Percentiles rank a stretch among this genome's conserved stretches.
Conservation (phyloP, 2,797 vertebrate species). For the Brotogeris chrysoptera region DNA sequence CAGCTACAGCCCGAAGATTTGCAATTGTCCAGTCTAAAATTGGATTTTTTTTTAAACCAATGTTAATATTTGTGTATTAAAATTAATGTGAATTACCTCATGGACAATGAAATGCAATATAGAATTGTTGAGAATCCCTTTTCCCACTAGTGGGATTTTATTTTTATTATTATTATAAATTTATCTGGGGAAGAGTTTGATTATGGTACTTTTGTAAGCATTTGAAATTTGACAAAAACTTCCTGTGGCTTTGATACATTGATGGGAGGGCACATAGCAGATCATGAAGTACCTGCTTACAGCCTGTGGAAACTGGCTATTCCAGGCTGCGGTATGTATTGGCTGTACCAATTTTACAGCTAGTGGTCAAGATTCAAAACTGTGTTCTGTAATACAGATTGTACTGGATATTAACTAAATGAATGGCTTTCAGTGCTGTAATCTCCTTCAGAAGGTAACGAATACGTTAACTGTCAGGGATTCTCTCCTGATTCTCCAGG, state of each 20-base stretch:
- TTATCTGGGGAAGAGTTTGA: not conserved
- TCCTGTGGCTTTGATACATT: not conserved
- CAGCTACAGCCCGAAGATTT: not conserved
- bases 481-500: not conserved
- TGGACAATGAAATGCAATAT: not conserved
- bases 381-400: not conserved
- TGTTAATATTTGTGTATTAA: not conserved
- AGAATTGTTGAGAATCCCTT: not conserved
- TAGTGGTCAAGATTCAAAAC: not conserved
- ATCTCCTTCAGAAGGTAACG: not conserved
- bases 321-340: not conserved
- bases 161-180: not conserved
- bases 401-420: not conserved
- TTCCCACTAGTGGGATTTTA: not conserved
- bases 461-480: not conserved
- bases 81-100: not conserved
- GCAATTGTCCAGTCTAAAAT: not conserved
- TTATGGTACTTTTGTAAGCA: not conserved
- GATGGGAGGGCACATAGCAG: not conserved
- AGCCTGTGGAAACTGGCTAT: not conserved
- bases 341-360: not conserved
- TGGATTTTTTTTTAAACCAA: not conserved
- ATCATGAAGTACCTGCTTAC: not conserved
- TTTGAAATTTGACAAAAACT: not conserved
- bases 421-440: not conserved